Evolutionary conservation across 2,113 vertebrate genomes (phyloP), one percentile per base, ranked within the genome.

Genomic region (Phrynosoma platyrhinos): DNA sequence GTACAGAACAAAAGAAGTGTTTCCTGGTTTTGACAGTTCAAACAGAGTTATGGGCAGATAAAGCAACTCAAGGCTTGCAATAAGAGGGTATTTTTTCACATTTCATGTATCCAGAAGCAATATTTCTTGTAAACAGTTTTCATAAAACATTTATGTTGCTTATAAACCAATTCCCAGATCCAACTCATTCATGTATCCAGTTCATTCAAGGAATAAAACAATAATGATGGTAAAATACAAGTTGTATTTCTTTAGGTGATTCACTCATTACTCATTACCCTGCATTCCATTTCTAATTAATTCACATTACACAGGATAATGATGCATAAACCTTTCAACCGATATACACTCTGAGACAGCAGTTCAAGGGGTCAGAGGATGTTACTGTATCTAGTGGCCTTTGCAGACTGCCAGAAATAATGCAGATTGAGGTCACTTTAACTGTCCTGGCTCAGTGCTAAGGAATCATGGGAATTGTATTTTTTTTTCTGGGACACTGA

Each of bases 171-270:
- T 27, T 68, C 18, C 18, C 25, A 27, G 21, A 68, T 68, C 5
- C 66, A 68, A 68, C 18, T 62, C 58, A 47, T 47, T 66, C 27
- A 78, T 68, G 53, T 74, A 23, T 25, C 18, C 12, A 75, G 12
- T 84, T 79, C 42, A 79, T 79, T 74, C 69, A 84, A 84, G 23
- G n/a, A 84, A 74, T 72, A 72, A 30, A 53, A 32, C 9, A 32
- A 74, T 4, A n/a, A 3, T 25, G 53, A 75, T 40, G 52, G n/a
- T 36, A 53, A 58, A 72, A 84, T 72, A 16, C 27, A 84, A 76
- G 1, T 68, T 23, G 2, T 27, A 71, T 30, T n/a, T 79, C 13
- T 55, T 79, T 55, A 81, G 16, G 7, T 36, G 16, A 32, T 6
- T 30, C 13, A 69, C 14, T 30, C 27, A 25, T 16, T 42, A 27